Evolutionary conservation across 2,888 invertebrate species (phyloP), one percentile per base, ranked within the genome.

Genomic region (Plagodis pulveraria): DNA sequence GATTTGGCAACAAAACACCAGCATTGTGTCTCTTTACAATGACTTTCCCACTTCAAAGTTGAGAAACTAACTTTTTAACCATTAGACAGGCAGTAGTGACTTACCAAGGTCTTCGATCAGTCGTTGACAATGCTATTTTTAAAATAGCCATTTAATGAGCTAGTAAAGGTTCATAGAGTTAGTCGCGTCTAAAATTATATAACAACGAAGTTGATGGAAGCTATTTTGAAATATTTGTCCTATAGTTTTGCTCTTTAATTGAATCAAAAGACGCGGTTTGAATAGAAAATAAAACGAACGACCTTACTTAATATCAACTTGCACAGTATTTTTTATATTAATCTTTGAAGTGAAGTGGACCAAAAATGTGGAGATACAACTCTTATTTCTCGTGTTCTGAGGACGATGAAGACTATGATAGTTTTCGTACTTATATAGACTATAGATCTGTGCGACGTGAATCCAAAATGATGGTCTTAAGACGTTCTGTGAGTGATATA

Each of bases 401-500:
- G 5, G 73, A 81, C 8, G 83, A 82, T n/a, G 80, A 79, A 2
- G 72, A 79, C 4, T 72, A 80, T 22, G 79, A 74, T 66, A 74
- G 62, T 65, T 36, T 11, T 33, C 42, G 47, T 11, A 48, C 38
- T 5, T 72, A 72, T 6, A 76, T 71, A 40, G 78, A 78, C 48
- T 89, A 84, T 56, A 82, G 76, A 40, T 80, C 67, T 46, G 67
- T 88, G 32, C 75, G 90, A 11, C 80, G 87, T 0, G 83, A 84
- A 65, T 87, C 86, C 0, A 89, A 87, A 76, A 80, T 89, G 71
- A 57, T 84, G 9, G 63, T 89, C 49, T 76, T 89, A 22, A 76
- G 77, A 9, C 77, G 76, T 62, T 62, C 83, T 77, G 89, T 90
- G 71, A 88, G 89, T 79, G 38, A 38, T 11, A 22, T 22, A 1